Percentiles rank a stretch among this genome's conserved stretches.
phyloP scores from a whole-genome alignment of 1,140 invertebrate species.

The Chrysomallon squamiferum region DNA sequence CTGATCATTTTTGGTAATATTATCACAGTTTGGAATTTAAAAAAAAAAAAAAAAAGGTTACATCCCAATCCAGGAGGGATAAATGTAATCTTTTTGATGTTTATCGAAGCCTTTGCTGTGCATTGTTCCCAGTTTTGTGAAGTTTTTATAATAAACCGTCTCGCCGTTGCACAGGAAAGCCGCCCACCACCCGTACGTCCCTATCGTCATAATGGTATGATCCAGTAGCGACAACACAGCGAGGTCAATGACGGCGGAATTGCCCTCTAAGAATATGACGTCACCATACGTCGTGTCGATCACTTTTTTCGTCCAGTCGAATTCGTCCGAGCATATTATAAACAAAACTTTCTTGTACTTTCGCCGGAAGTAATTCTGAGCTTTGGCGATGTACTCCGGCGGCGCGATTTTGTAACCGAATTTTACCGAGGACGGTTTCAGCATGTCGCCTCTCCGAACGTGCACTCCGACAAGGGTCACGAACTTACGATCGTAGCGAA shows the following conservation, averaged over 20 bases:
- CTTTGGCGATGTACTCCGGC: conserved; percentile 15
- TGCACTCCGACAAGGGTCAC: conserved; percentile 21
- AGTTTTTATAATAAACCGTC: conserved; percentile 43
- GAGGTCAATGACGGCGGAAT: conserved; percentile 48
- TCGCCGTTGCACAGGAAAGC: conserved; percentile 49
- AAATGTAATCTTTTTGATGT: conserved; percentile 33
- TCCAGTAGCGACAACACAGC: conserved; percentile 43
- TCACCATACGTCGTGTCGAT: conserved; percentile 9
- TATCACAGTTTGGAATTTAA: too few relatives aligned
- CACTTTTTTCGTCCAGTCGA: conserved; percentile 22
- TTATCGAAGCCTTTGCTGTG: conserved; percentile 19
- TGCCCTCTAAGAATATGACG: conserved; percentile 17
- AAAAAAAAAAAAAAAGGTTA: too few relatives aligned
- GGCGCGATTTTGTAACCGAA: conserved; percentile 12
- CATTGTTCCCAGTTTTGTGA: conserved; percentile 18
- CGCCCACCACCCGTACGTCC: conserved; percentile 56
- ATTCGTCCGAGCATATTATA: conserved; percentile 37
- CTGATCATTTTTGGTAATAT: too few relatives aligned
- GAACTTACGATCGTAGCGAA: not conserved
- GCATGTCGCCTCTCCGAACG: conserved; percentile 17
- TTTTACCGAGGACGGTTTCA: not conserved
- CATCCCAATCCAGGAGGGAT: conserved; percentile 35
- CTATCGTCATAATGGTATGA: conserved; percentile 51
- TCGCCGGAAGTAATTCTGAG: conserved; percentile 16
- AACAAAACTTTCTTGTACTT: conserved; percentile 20